Conservation (phyloP, 1,140 invertebrate genomes). For the Venustaconcha ellipsiformis region DNA sequence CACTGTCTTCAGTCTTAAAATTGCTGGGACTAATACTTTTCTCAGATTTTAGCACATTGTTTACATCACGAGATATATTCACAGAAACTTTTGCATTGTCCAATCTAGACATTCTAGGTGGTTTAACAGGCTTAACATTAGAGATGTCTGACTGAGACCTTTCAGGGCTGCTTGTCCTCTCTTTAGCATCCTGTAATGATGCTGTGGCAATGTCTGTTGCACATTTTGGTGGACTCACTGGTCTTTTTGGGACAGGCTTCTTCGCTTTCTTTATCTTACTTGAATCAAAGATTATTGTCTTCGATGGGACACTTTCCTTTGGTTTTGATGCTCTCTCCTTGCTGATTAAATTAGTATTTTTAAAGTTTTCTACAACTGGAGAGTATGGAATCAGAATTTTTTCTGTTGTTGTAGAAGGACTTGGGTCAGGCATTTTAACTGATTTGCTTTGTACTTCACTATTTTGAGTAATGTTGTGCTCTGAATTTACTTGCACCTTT, state of each 20-base stretch:
- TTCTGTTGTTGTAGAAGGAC: not conserved
- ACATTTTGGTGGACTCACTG: not conserved
- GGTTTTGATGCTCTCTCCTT: conserved; percentile 11
- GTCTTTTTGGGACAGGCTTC: conserved; percentile 7
- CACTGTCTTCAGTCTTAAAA: conserved; percentile 11
- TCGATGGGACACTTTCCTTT: conserved; percentile 23
- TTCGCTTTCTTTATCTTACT: conserved; percentile 34
- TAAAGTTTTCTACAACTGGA: not conserved
- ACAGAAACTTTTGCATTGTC: no score
- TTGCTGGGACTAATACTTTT: no score
- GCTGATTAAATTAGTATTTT: not conserved
- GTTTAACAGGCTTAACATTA: no score
- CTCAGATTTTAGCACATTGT: no score
- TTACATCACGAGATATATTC: no score
- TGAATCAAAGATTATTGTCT: conserved; percentile 50
- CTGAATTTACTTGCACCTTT: not conserved
- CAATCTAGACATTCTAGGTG: no score
- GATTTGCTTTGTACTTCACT: not conserved
- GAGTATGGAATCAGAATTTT: conserved; percentile 2
- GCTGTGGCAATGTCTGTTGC: no score
- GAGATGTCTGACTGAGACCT: no score
- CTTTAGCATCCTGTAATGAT: no score
- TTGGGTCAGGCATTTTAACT: not conserved
- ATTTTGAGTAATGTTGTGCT: not conserved
- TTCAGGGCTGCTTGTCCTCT: no score